Evolutionary conservation across 1,140 invertebrate genomes (phyloP).

Genomic region (Drosophila truncata): DNA sequence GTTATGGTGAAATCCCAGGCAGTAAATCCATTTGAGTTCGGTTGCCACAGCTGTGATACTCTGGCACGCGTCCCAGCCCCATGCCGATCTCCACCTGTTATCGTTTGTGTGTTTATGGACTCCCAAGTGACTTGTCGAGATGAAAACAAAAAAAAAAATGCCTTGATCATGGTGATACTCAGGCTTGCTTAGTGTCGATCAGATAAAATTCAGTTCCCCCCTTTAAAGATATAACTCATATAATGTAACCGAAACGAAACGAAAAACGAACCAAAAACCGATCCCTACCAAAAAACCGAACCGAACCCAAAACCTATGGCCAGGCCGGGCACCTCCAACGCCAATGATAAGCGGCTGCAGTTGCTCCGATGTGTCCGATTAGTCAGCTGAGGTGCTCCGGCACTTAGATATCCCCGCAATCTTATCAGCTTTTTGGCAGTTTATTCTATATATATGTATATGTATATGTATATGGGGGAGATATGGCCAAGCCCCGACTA

Average conservation of each 20-base stretch:
- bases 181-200: background rate
- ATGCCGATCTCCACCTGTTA: slow-evolving; percentile 5
- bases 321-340: background rate
- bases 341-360: slow-evolving; percentile 5
- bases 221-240: background rate
- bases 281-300: no score
- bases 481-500: slow-evolving; percentile 22
- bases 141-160: background rate
- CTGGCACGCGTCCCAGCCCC: slow-evolving; percentile 4
- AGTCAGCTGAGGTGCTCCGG: slow-evolving; percentile 44
- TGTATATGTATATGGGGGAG: background rate
- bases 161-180: slow-evolving; percentile 22
- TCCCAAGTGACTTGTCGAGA: slow-evolving; percentile 5
- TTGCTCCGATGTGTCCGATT: slow-evolving; percentile 12
- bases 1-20: slow-evolving; percentile 34
- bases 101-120: slow-evolving; percentile 19
- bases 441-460: slow-evolving; percentile 5
- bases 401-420: slow-evolving; percentile 48
- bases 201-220: background rate
- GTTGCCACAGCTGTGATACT: background rate
- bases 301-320: slow-evolving; percentile 1
- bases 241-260: background rate
- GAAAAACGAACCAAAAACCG: background rate
- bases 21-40: slow-evolving; percentile 10
- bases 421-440: slow-evolving; percentile 55